Conservation (phyloP, 2,113 vertebrate species). For the Xenotilapia flavipinnis region DNA sequence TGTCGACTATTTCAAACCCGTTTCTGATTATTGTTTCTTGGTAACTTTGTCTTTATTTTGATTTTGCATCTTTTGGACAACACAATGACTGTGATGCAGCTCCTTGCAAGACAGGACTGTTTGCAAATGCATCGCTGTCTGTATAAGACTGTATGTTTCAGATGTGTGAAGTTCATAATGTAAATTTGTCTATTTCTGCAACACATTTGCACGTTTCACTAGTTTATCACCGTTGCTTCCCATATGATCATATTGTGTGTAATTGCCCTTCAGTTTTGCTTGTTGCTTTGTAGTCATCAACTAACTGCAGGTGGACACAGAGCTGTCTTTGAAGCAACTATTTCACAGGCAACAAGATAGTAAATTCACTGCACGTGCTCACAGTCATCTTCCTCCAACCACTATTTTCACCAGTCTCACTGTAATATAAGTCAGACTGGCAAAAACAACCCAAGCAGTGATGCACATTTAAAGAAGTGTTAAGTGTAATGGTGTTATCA, state of each 20-base stretch:
- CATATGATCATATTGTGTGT: background rate
- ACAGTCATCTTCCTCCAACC: background rate
- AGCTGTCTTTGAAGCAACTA: background rate
- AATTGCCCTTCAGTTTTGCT: background rate
- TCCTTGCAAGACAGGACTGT: background rate
- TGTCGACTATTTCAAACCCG: background rate
- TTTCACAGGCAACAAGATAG: background rate
- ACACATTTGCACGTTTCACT: background rate
- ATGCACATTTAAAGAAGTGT: background rate
- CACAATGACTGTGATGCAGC: background rate
- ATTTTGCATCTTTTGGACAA: background rate
- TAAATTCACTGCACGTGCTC: background rate
- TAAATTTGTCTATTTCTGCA: background rate
- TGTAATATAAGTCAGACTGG: background rate
- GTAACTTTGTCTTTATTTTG: background rate
- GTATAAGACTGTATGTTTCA: background rate
- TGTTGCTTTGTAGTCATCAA: background rate
- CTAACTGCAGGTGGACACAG: background rate
- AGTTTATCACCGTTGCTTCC: background rate
- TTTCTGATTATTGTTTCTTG: background rate
- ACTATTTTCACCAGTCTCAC: background rate
- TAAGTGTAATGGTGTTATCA: background rate
- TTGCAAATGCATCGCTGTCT: background rate
- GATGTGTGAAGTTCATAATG: background rate
- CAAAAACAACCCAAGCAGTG: background rate